A percentile compares a stretch with the other conserved stretches of the same genome.
These are phyloP conservation scores for Tridacna crocea DNA, from an alignment of 2,888 invertebrate genomes.

Conservation along the genomic window DNA sequence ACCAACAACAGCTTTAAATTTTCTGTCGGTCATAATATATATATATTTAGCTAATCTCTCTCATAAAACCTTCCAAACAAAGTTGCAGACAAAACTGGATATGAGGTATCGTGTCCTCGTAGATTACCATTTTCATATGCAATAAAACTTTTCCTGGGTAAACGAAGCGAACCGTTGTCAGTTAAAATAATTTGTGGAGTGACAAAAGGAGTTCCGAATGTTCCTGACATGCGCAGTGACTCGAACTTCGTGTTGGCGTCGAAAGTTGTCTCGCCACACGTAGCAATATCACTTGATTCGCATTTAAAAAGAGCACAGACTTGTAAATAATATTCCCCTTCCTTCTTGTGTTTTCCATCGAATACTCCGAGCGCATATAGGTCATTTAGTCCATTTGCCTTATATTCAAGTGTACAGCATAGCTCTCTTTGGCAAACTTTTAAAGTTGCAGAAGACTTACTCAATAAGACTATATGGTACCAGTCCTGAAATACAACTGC, in stretches of 20 bases:
- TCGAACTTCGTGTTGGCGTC: constrained; percentile 34
- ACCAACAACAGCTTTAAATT: too few relatives aligned
- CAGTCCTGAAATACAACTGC: constrained; percentile 64
- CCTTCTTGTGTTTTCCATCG: constrained; percentile 71
- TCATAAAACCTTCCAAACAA: constrained; percentile 17
- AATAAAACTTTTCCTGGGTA: background rate
- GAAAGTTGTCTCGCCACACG: constrained; percentile 26
- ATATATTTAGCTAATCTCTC: background rate
- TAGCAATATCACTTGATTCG: constrained; percentile 10
- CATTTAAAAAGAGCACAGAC: constrained; percentile 40
- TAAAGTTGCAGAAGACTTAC: constrained; percentile 41
- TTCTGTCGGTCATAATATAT: too few relatives aligned
- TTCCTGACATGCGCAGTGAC: constrained; percentile 41
- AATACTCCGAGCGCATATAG: constrained; percentile 76
- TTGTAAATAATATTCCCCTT: constrained; percentile 59
- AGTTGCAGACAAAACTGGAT: constrained; percentile 4
- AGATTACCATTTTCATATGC: background rate
- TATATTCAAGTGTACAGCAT: constrained; percentile 70
- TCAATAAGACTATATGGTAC: constrained; percentile 65
- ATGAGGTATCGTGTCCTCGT: background rate
- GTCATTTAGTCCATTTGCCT: constrained; percentile 34
- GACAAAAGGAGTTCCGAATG: constrained; percentile 45
- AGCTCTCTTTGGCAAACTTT: constrained; percentile 68
- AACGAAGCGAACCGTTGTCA: background rate
- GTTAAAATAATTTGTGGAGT: constrained; percentile 45